Evolutionary conservation across 1,140 invertebrate genomes (phyloP), one percentile per base, ranked within the genome.

Genomic region (Hylaeus volcanicus): DNA sequence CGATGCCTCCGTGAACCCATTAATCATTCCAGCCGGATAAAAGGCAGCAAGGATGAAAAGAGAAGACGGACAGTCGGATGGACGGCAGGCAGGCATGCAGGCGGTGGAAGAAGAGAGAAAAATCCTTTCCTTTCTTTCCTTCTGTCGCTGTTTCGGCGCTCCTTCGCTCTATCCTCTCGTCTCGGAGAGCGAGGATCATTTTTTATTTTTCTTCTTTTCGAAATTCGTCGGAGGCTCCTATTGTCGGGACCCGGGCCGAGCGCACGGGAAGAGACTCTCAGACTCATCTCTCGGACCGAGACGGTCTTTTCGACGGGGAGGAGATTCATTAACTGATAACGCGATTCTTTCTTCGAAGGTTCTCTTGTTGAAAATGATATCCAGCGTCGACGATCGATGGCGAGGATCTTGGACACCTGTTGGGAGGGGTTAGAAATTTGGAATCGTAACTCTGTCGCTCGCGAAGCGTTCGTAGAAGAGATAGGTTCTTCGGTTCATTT

Each of bases 291-390:
- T 71, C 82, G 39, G 43, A 26, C 75, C 53, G 70, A 39, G 66
- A 77, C 73, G 79, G 58, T 82, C 73, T 70, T 84, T 79, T 81
- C 73, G 80, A 70, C 81, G 86, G 76, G 74, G 66, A 51, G 65
- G 76, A 89, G 89, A 90, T 90, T 90, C 89, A 90, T 90, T 89
- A 90, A 88, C 88, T 90, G 89, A 90, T 89, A 90, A 88, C 74
- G 69, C 70, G 77, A 81, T 73, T 86, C 81, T 71, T 79, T 78
- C 68, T 71, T 79, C 83, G 84, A 74, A 63, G 72, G 66, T 71
- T 55, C 61, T 60, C 26, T 41, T 83, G 75, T 74, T 71, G 56
- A 77, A 82, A 87, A 85, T 79, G 86, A 87, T 87, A 88, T 87
- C 77, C 74, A 48, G 69, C 60, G 51, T 70, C 45, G 72, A 63